Conservation (phyloP, 1,140 invertebrate genomes). For the Drosophila watanabei region DNA sequence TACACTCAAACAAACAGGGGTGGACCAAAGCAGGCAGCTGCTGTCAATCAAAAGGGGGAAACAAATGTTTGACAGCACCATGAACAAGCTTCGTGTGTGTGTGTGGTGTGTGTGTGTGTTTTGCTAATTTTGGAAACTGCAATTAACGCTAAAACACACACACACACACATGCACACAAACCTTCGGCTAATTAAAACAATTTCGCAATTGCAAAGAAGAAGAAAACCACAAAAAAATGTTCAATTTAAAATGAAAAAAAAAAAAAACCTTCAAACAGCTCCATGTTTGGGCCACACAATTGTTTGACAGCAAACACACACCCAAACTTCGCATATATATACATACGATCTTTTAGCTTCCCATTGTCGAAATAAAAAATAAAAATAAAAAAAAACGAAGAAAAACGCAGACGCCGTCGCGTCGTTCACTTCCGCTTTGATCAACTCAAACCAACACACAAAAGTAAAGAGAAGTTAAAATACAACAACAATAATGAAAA, state of each 20-base stretch:
- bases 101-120: slow-evolving; percentile 6
- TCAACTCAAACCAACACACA: slow-evolving; percentile 40
- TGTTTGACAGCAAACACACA: slow-evolving; percentile 52
- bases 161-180: slow-evolving; percentile 3
- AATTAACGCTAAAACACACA: slow-evolving; percentile 62
- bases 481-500: slow-evolving; percentile 3
- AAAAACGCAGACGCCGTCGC: slow-evolving; percentile 67
- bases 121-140: slow-evolving; percentile 65
- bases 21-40: slow-evolving; percentile 23
- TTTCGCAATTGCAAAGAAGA: slow-evolving; percentile 64
- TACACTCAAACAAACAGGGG: slow-evolving; percentile 19
- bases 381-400: neutral
- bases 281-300: slow-evolving; percentile 53
- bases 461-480: slow-evolving; percentile 3
- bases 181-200: slow-evolving; percentile 68
- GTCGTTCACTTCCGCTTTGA: slow-evolving; percentile 73
- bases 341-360: slow-evolving; percentile 63
- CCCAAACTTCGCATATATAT: slow-evolving; percentile 9
- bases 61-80: slow-evolving; percentile 32
- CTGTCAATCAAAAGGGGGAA: slow-evolving; percentile 45
- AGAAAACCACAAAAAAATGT: slow-evolving; percentile 39
- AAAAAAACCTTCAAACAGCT: slow-evolving; percentile 62
- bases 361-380: slow-evolving; percentile 64
- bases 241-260: slow-evolving; percentile 67
- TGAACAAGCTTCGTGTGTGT: slow-evolving; percentile 15